Evolutionary conservation across 2,113 vertebrate genomes (phyloP).

Genomic region (Rhipidura dahli): DNA sequence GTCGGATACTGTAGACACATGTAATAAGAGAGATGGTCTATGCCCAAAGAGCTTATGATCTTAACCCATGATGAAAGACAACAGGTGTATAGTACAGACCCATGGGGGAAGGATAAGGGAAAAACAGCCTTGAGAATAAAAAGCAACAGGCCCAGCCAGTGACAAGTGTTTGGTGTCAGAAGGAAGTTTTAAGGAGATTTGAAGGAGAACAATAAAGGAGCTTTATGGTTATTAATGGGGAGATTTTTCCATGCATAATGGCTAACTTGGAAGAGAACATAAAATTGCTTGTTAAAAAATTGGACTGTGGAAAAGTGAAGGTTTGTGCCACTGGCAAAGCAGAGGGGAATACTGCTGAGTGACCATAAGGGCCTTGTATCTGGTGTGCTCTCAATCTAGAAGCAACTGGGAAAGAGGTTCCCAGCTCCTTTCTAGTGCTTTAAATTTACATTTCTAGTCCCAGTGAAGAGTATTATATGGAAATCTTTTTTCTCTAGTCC

Average conservation of each 20-base stretch:
- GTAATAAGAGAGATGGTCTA: conserved; percentile 64
- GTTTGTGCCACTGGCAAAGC: neutral
- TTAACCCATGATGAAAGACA: conserved; percentile 69
- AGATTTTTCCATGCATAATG: conserved; percentile 22
- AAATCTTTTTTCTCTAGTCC: neutral
- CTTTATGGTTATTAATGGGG: conserved; percentile 20
- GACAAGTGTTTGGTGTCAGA: conserved; percentile 56
- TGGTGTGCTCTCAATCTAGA: neutral
- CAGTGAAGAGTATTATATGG: neutral
- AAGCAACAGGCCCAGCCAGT: conserved; percentile 47
- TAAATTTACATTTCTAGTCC: neutral
- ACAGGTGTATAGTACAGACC: conserved; percentile 58
- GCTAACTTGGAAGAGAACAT: conserved; percentile 16
- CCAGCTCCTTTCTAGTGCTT: neutral
- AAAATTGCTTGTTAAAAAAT: conserved; percentile 25
- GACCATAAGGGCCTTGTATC: neutral
- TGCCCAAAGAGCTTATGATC: conserved; percentile 67
- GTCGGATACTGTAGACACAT: conserved; percentile 40
- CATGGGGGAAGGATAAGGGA: conserved; percentile 54
- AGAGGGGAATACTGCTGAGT: neutral
- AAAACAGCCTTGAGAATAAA: conserved; percentile 50
- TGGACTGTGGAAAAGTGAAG: neutral
- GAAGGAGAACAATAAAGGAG: conserved; percentile 54
- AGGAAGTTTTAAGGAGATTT: conserved; percentile 63
- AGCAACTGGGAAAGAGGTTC: neutral